These are phyloP conservation scores for Phania funesta DNA, from an alignment of 2,888 invertebrate genomes.

Conservation along the genomic window DNA sequence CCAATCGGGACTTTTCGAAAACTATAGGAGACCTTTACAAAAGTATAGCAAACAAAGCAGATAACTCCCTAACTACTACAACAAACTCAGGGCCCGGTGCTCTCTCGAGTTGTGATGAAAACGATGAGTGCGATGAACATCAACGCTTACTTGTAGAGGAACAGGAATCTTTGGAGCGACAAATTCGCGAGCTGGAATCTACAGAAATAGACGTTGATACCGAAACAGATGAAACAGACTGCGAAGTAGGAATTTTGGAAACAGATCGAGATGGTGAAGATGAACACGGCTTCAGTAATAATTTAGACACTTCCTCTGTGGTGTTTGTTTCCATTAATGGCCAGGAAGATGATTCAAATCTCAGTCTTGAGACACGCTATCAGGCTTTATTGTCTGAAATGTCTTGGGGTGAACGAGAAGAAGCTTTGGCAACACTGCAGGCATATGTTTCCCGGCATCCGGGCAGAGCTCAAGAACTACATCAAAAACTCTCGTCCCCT, in stretches of 20 bases:
- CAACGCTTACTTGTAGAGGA: conserved; percentile 88
- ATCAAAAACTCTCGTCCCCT: conserved; percentile 96
- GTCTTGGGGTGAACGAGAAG: conserved; percentile 93
- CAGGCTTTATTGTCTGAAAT: conserved; percentile 87
- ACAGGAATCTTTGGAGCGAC: conserved; percentile 87
- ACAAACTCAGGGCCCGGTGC: conserved; percentile 65
- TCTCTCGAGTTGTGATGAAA: conserved; percentile 81
- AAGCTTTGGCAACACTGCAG: conserved; percentile 88
- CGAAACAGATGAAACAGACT: conserved; percentile 88
- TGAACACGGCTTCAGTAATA: conserved; percentile 68
- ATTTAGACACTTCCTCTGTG: conserved; percentile 72
- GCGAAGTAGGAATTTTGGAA: conserved; percentile 77
- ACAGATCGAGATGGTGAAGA: conserved; percentile 73
- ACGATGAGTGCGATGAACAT: conserved; percentile 84
- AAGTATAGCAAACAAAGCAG: conserved; percentile 70
- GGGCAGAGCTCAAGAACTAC: conserved; percentile 93
- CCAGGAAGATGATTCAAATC: conserved; percentile 77
- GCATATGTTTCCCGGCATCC: conserved; percentile 93
- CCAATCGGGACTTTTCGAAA: conserved; percentile 79
- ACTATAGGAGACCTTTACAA: conserved; percentile 80
- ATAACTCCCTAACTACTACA: conserved; percentile 63
- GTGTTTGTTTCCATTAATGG: conserved; percentile 76
- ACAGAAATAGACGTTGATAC: conserved; percentile 89
- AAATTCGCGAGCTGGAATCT: conserved; percentile 87
- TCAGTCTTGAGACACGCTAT: conserved; percentile 85